Evolutionary conservation across 2,797 vertebrate species (phyloP).

Genomic region (Hyperoplus lanceolatus): DNA sequence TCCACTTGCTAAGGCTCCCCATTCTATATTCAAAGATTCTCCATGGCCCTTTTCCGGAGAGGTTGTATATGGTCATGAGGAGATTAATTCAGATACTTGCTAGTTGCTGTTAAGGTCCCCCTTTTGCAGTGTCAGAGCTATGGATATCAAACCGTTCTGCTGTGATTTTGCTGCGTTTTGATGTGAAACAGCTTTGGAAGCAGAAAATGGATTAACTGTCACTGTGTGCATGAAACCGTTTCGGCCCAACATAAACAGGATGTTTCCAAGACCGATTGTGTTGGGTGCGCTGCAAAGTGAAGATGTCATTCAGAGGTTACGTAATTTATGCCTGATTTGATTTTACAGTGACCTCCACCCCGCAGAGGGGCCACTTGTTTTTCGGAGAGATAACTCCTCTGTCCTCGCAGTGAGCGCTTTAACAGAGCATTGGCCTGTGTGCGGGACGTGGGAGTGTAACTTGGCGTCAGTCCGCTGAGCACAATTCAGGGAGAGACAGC

Average conservation of each 20-base stretch:
- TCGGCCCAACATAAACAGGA: conserved; percentile 62
- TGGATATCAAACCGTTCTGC: conserved; percentile 23
- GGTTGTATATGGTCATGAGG: conserved; percentile 6
- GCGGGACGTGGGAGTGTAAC: conserved; percentile 65
- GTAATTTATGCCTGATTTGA: conserved; percentile 48
- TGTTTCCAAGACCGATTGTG: conserved; percentile 20
- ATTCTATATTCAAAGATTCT: conserved; percentile 63
- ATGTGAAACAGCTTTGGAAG: conserved; percentile 36
- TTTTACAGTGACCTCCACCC: conserved; percentile 55
- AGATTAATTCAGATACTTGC: conserved; percentile 26
- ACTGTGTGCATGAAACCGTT: conserved; percentile 15
- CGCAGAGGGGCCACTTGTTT: conserved; percentile 37
- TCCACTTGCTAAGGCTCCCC: conserved; percentile 48
- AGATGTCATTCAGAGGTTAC: conserved; percentile 47
- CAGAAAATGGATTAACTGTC: conserved; percentile 32
- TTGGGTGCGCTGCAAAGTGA: conserved; percentile 23
- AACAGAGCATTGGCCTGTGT: conserved; percentile 55
- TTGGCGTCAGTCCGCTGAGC: conserved; percentile 41
- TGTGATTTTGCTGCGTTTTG: conserved; percentile 20
- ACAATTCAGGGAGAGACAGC: conserved; percentile 42
- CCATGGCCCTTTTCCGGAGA: conserved; percentile 34
- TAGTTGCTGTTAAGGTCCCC: conserved; percentile 22
- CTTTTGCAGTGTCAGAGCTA: conserved; percentile 20
- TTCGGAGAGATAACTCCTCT: conserved; percentile 41
- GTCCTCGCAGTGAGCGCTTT: conserved; percentile 43